Evolutionary conservation across 2,888 invertebrate species (phyloP), one percentile per base, ranked within the genome.

Genomic region (Diarsia mendica): DNA sequence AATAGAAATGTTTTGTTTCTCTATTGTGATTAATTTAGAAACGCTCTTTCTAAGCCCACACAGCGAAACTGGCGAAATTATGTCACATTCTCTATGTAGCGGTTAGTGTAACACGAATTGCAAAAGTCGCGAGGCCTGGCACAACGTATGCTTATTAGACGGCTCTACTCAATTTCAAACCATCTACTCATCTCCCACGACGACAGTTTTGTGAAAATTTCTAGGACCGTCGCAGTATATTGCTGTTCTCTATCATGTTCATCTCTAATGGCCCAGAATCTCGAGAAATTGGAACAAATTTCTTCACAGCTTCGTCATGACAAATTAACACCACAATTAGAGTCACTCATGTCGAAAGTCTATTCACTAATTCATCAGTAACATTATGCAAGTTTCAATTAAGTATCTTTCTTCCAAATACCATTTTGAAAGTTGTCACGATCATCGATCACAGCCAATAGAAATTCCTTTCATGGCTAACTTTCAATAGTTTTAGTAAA

Each of bases 61-160:
- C 79, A 76, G 85, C 88, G 85, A 88, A 90, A 88, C 89, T 87
- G 89, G 89, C 87, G 87, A 90, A 91, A 92, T 93, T 93, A 93
- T 92, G 93, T 93, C 92, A 93, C 92, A 92, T 91, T 92, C 90
- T 90, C 90, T 87, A 88, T 89, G 87, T 90, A 91, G 90, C 87
- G 88, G 90, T 90, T 91, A 91, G 86, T 91, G 92, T 91, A 91
- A 90, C 91, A 90, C 89, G 87, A 91, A 92, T 92, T 93, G 92
- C 92, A 92, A 92, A 91, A 92, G 88, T 89, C 87, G 87, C 87
- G 88, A 84, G 86, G 89, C 88, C 89, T 89, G 86, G 88, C 83
- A 85, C 82, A 75, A 85, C 86, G 78, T 81, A 86, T 86, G 85
- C 64, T 84, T 87, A 84, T 88, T 89, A 89, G 88, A 89, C 89